phyloP scores from a whole-genome alignment of 35 echinoderm and acorn worm species.

The Apostichopus californicus region DNA sequence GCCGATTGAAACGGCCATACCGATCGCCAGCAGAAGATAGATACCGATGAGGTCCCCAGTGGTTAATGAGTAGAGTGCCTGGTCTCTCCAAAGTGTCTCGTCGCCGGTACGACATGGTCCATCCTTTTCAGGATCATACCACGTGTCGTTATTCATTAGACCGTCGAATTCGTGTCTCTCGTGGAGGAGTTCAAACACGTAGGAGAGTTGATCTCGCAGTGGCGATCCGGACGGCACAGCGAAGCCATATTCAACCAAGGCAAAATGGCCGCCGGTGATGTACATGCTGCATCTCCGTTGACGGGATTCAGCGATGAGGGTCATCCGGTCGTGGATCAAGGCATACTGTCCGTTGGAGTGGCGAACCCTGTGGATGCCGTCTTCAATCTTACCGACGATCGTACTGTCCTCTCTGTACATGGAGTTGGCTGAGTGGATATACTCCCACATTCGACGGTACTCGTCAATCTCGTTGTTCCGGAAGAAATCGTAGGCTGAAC shows the following conservation, averaged over 20 bases:
- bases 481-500: constrained; percentile 92
- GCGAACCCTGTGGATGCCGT: constrained; percentile 75
- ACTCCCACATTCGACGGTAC: constrained; percentile 85
- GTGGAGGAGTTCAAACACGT: constrained; percentile 63
- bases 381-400: constrained; percentile 71
- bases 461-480: constrained; percentile 71
- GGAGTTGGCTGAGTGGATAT: constrained; percentile 79
- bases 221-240: constrained; percentile 89
- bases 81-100: constrained; percentile 62
- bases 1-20: constrained; percentile 67
- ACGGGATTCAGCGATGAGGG: constrained; percentile 63
- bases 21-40: constrained; percentile 82
- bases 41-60: constrained; percentile 80
- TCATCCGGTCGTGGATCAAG: constrained; percentile 77
- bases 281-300: constrained; percentile 78
- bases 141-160: constrained; percentile 65
- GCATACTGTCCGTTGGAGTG: constrained; percentile 90
- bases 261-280: constrained; percentile 89
- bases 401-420: constrained; percentile 85
- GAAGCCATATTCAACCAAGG: constrained; percentile 85
- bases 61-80: constrained; percentile 82
- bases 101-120: constrained; percentile 57
- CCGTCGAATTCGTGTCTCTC: constrained; percentile 69
- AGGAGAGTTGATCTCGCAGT: constrained; percentile 83
- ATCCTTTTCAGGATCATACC: constrained; percentile 77